Evolutionary conservation across 2,113 vertebrate species (phyloP), one percentile per base, ranked within the genome.

Genomic region (Chamaetylas fuelleborni): DNA sequence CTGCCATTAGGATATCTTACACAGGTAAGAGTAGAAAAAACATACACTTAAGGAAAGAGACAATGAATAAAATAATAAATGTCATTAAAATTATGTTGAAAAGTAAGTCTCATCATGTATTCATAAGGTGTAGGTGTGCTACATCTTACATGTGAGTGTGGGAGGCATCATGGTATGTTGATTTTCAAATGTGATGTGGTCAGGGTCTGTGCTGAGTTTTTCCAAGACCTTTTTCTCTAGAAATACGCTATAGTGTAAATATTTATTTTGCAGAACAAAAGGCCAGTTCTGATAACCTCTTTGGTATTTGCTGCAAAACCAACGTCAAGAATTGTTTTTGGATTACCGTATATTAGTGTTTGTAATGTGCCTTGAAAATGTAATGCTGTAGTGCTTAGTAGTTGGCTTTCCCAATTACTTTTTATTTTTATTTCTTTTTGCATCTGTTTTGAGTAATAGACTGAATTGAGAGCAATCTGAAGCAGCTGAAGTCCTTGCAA

Each of bases 1-100:
- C 98, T 65, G 99, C 99, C 83, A 98, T 99, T 89, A 98, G 99
- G 96, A 99, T 99, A 97, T 99, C 99, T 8, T 99, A 99, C 84
- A 99, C 99, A 61, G 99, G 99, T 99, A 97, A 92, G 90, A 45
- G 3, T 51, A 43, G 50, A 60, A 69, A 94, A 71, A 73, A 56
- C 3, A 57, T 18, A 22, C 15, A 74, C 15, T 67, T 48, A 42
- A 71, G 60, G 25, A 74, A 81, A 19, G 12, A 66, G 7, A 43
- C 3, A 74, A 38, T 40, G 6, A 86, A 45, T 47, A 36, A 81
- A 92, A 58, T 26, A 74, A 28, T 58, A 50, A 76, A 11, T 43
- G 9, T 71, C 42, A 42, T 7, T 57, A 64, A 76, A 89, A 65
- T 45, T 33, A 28, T 33, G 8, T 45, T 91, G 69, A 85, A 84